phyloP scores from a whole-genome alignment of 2,113 vertebrate genomes.

The Pelobates fuscus region DNA sequence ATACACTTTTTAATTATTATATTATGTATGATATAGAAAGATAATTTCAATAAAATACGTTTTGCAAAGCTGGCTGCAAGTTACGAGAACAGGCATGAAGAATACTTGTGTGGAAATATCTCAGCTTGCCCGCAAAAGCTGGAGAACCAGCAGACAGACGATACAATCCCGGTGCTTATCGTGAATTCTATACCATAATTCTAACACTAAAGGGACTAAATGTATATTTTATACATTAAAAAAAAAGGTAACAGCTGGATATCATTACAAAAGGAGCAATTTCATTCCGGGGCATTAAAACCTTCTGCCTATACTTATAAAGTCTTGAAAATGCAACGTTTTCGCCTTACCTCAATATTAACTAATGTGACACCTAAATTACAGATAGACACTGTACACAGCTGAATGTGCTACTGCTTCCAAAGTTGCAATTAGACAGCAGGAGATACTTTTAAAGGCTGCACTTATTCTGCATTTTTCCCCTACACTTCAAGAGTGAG shows the following conservation, averaged over 20 bases:
- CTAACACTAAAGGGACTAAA: not conserved
- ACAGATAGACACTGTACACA: conserved; percentile 47
- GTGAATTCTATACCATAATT: conserved; percentile 29
- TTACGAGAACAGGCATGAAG: no score
- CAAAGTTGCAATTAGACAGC: conserved; percentile 47
- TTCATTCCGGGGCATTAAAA: not conserved
- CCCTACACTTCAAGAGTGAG: conserved; percentile 26
- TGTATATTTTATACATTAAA: conserved; percentile 35
- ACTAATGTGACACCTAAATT: conserved; percentile 49
- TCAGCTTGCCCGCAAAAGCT: no score
- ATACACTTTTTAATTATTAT: no score
- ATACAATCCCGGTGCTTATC: conserved; percentile 17
- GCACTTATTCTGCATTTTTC: conserved; percentile 29
- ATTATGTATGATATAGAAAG: no score
- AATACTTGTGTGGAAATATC: no score
- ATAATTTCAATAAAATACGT: no score
- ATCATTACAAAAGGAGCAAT: conserved; percentile 4
- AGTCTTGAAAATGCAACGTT: not conserved
- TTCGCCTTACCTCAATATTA: conserved; percentile 42
- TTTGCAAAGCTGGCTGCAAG: no score
- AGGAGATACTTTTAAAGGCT: conserved; percentile 50
- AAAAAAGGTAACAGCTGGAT: conserved; percentile 39
- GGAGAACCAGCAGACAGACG: conserved; percentile 30
- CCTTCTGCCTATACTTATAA: conserved; percentile 19
- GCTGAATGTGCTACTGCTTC: conserved; percentile 34